Percentiles rank a stretch among this genome's conserved stretches.
Conservation (phyloP, 2,888 invertebrate species). For the Hemicrepidius hirtus region DNA sequence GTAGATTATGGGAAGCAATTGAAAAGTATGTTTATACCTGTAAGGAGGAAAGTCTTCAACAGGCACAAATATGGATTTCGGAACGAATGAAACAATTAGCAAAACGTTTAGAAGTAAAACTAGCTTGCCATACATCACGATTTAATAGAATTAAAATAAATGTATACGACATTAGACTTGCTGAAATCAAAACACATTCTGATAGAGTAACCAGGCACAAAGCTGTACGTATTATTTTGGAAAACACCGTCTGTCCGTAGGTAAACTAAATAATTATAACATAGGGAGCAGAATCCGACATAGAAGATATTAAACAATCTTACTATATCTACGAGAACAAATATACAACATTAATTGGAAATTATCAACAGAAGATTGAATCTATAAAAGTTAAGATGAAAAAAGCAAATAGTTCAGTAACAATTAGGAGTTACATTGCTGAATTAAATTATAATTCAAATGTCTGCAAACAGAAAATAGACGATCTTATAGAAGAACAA, state of each 20-base stretch:
- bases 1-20: slow-evolving; percentile 64
- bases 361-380: slow-evolving; percentile 27
- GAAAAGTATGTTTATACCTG: slow-evolving; percentile 58
- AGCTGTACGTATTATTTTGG: slow-evolving; percentile 48
- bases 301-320: slow-evolving; percentile 26
- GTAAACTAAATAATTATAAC: background rate
- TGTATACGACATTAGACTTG: slow-evolving; percentile 61
- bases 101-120: slow-evolving; percentile 58
- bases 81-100: slow-evolving; percentile 54
- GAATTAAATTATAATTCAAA: slow-evolving; percentile 11
- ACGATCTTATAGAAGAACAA: slow-evolving; percentile 15
- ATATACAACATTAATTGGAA: slow-evolving; percentile 1
- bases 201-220: slow-evolving; percentile 56
- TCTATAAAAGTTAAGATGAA: slow-evolving; percentile 15
- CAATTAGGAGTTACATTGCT: slow-evolving; percentile 7
- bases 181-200: slow-evolving; percentile 61
- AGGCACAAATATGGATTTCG: slow-evolving; percentile 57
- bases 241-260: background rate
- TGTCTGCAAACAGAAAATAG: slow-evolving; percentile 29
- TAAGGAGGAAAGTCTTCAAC: slow-evolving; percentile 56
- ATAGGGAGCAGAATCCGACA: slow-evolving; percentile 52
- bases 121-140: slow-evolving; percentile 58
- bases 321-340: slow-evolving; percentile 18
- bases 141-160: slow-evolving; percentile 56
- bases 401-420: background rate